Conservation (phyloP, 2,797 vertebrate species). For the Champsocephalus gunnari region DNA sequence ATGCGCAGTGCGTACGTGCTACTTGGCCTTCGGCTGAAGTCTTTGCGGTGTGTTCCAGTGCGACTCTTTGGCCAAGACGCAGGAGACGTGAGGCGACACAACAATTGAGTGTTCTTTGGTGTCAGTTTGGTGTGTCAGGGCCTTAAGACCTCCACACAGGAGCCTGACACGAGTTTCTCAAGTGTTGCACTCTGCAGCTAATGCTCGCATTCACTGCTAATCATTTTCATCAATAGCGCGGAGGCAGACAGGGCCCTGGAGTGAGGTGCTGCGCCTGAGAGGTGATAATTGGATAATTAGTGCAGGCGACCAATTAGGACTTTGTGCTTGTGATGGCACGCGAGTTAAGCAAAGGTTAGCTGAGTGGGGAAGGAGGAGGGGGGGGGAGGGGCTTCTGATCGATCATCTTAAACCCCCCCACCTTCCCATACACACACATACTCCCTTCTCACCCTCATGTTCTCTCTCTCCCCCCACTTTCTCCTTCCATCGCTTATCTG, state of each 20-base stretch:
- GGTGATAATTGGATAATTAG: conserved; percentile 84
- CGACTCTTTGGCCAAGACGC: too few species aligned
- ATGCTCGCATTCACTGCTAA: conserved; percentile 67
- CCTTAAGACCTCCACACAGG: conserved; percentile 2
- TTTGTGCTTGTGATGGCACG: conserved; percentile 87
- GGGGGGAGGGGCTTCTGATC: conserved; percentile 60
- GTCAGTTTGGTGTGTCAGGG: too few species aligned
- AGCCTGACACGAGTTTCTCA: conserved; percentile 50
- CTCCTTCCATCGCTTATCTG: conserved; percentile 65
- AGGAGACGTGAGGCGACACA: too few species aligned
- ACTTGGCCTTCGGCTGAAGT: too few species aligned
- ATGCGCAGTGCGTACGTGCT: too few species aligned
- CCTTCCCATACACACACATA: not conserved
- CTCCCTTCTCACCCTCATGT: conserved; percentile 54
- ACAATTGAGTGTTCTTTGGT: too few species aligned
- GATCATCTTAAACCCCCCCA: conserved; percentile 51
- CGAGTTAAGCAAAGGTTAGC: conserved; percentile 81
- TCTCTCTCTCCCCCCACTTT: conserved; percentile 23
- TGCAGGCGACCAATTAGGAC: conserved; percentile 84
- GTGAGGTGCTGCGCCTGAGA: conserved; percentile 60
- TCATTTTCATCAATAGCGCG: conserved; percentile 70
- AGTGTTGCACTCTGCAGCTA: conserved; percentile 59
- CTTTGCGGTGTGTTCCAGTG: too few species aligned
- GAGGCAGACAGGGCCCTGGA: conserved; percentile 56
- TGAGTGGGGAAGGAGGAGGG: conserved; percentile 19